Evolutionary conservation across 2,888 invertebrate genomes (phyloP).

Genomic region (Tridacna gigas): DNA sequence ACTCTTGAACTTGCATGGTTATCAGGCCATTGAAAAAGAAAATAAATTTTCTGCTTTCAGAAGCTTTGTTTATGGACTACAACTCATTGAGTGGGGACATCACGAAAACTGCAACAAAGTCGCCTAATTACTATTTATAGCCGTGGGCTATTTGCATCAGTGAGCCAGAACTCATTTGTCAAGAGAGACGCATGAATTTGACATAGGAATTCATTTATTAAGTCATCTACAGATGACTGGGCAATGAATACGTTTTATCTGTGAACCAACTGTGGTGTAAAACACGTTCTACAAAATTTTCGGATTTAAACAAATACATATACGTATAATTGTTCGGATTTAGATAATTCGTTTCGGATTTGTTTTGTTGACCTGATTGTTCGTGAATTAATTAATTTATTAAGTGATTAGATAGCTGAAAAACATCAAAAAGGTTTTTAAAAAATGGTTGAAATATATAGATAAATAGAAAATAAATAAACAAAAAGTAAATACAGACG

Average conservation of each 20-base stretch:
- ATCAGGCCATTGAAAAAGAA: no score
- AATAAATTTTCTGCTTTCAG: not conserved
- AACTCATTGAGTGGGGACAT: not conserved
- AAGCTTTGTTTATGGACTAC: not conserved
- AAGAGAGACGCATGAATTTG: constrained; percentile 1
- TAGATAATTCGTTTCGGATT: no score
- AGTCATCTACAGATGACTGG: constrained; percentile 15
- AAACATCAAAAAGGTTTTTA: no score
- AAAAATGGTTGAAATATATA: no score
- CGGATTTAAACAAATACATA: not conserved
- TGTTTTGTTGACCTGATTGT: no score
- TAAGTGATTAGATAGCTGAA: no score
- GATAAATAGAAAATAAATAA: no score
- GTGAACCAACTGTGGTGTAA: not conserved
- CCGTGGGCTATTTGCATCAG: constrained; percentile 5
- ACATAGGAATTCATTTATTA: constrained; percentile 21
- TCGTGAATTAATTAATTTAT: no score
- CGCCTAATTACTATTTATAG: not conserved
- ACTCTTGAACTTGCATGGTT: no score
- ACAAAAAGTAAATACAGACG: no score
- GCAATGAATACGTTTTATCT: not conserved
- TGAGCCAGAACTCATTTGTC: constrained; percentile 18
- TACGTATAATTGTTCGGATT: no score
- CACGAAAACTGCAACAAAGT: not conserved
- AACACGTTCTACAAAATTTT: not conserved